phyloP scores from a whole-genome alignment of 2,113 vertebrate species.

The Neotoma lepida region DNA sequence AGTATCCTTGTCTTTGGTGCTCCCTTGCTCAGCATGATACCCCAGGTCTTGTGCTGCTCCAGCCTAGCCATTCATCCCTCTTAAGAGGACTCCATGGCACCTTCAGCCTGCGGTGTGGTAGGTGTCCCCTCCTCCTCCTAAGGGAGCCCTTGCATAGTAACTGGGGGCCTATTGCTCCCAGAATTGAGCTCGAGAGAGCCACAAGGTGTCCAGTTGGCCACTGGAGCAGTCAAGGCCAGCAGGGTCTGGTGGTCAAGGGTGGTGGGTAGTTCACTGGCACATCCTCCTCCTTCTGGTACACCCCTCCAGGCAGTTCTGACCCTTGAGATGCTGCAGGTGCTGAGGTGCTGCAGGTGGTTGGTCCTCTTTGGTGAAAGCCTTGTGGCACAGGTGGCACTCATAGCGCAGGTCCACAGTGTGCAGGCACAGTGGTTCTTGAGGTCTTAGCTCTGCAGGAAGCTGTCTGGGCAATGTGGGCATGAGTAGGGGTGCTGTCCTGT shows the following conservation, averaged over 20 bases:
- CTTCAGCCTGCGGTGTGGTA: constrained; percentile 69
- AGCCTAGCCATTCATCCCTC: constrained; percentile 3
- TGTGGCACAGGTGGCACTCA: constrained; percentile 96
- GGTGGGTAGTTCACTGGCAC: constrained; percentile 57
- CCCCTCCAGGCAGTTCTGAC: constrained; percentile 96
- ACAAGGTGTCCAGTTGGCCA: constrained; percentile 83
- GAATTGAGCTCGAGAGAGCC: constrained; percentile 81
- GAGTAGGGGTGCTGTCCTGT: constrained; percentile 95
- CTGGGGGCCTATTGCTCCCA: constrained; percentile 76
- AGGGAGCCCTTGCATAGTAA: constrained; percentile 81
- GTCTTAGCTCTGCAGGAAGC: constrained; percentile 98
- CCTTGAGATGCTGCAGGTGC: constrained; percentile 98
- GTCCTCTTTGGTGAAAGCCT: constrained; percentile 97
- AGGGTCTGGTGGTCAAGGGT: not conserved
- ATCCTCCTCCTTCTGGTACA: constrained; percentile 89
- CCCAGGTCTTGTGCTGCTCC: not conserved
- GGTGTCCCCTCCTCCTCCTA: constrained; percentile 63
- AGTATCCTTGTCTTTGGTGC: not conserved
- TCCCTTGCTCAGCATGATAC: constrained; percentile 66
- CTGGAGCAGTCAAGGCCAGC: constrained; percentile 84
- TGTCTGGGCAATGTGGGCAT: constrained; percentile 92
- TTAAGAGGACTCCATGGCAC: constrained; percentile 77
- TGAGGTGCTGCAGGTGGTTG: constrained; percentile 98
- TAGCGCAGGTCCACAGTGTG: constrained; percentile 96
- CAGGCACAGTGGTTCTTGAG: constrained; percentile 98